These are phyloP conservation scores for Enhydra lutris DNA, from an alignment of 2,113 vertebrate species.

Conservation along the genomic window DNA sequence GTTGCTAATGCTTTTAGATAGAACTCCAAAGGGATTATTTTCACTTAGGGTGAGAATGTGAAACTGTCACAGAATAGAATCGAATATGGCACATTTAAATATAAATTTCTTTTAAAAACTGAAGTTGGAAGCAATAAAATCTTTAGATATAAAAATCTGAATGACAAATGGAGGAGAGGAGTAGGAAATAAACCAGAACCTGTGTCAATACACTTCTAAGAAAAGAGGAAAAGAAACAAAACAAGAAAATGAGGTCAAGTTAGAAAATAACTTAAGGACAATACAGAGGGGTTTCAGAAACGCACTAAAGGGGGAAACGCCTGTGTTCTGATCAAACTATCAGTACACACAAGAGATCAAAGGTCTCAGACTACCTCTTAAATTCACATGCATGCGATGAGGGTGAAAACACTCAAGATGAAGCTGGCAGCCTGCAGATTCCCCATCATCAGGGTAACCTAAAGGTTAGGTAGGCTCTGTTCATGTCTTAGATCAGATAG, in stretches of 20 bases:
- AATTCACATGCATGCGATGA: neutral
- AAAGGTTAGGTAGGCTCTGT: neutral
- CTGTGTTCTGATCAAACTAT: neutral
- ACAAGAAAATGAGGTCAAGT: neutral
- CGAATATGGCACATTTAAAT: neutral
- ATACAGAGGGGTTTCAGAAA: neutral
- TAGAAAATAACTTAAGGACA: neutral
- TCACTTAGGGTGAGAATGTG: constrained; percentile 10
- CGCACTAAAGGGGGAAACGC: neutral
- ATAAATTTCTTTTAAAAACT: constrained; percentile 35
- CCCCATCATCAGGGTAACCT: neutral
- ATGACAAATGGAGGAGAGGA: neutral
- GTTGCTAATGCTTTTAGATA: neutral
- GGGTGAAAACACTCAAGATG: neutral
- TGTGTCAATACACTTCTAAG: constrained; percentile 27
- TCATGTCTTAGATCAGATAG: neutral
- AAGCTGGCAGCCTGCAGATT: neutral
- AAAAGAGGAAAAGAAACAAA: neutral
- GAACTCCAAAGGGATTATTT: constrained; percentile 23
- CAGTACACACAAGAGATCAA: neutral
- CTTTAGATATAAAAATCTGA: constrained; percentile 28
- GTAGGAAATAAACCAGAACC: neutral
- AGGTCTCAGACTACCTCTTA: neutral
- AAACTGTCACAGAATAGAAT: neutral
- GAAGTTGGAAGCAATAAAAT: constrained; percentile 18